Percentiles rank a stretch among this genome's conserved stretches.
These are phyloP conservation scores for Stegodyphus dumicola DNA, from an alignment of 1,140 invertebrate species.

Conservation along the genomic window DNA sequence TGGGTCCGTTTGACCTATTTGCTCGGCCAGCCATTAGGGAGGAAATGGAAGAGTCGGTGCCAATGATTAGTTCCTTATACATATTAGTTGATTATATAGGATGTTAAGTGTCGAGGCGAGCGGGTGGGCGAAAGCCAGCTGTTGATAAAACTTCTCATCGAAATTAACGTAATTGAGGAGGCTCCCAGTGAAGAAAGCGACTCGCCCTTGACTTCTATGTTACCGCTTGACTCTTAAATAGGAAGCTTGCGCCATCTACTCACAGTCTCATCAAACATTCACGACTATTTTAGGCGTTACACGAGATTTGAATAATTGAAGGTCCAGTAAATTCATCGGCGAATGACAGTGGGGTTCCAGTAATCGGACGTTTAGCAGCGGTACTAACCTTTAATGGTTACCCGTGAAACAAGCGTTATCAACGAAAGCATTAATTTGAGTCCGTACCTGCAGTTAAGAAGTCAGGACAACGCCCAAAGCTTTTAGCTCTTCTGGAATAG, in stretches of 20 bases:
- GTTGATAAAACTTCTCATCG: constrained; percentile 53
- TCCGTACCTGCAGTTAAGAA: constrained; percentile 58
- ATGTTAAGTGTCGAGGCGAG: not conserved
- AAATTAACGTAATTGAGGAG: constrained; percentile 59
- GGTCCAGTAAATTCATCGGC: constrained; percentile 51
- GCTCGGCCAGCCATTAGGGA: too few species aligned
- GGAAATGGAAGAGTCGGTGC: constrained; percentile 24
- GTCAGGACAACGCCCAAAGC: constrained; percentile 52
- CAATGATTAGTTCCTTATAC: constrained; percentile 51
- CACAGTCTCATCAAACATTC: constrained; percentile 49
- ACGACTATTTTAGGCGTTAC: constrained; percentile 59
- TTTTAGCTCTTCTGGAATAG: constrained; percentile 13
- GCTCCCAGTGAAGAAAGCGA: constrained; percentile 30
- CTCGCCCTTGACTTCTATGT: constrained; percentile 59
- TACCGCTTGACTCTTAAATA: constrained; percentile 59
- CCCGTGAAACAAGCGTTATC: constrained; percentile 59
- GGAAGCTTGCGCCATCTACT: constrained; percentile 33
- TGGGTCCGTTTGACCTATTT: too few species aligned
- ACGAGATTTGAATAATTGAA: constrained; percentile 60
- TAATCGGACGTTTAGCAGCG: constrained; percentile 59
- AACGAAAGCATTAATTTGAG: constrained; percentile 54
- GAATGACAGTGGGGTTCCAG: constrained; percentile 47
- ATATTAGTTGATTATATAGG: constrained; percentile 54
- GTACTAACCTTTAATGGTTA: constrained; percentile 60
- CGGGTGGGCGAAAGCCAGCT: constrained; percentile 12